Conservation (phyloP, 2,888 invertebrate genomes). For the Cataglyphis altisquamis region DNA sequence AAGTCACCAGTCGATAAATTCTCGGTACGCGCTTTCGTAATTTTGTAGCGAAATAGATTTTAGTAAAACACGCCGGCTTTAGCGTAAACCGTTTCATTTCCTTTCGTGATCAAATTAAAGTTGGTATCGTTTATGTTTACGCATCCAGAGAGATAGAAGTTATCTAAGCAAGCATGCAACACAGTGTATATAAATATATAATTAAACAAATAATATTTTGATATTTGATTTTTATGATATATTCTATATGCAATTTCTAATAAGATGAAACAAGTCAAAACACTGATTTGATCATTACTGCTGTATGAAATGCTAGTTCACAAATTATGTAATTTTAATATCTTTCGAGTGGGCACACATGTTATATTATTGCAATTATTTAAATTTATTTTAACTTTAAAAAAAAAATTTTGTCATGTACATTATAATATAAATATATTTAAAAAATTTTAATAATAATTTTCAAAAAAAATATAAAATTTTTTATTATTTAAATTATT, state of each 20-base stretch:
- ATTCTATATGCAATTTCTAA: background rate
- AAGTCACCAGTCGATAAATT: slow-evolving; percentile 56
- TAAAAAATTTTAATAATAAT: no score
- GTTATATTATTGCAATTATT: background rate
- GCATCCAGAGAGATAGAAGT: background rate
- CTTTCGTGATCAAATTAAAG: background rate
- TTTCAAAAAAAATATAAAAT: background rate
- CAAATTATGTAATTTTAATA: background rate
- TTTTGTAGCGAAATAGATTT: slow-evolving; percentile 9
- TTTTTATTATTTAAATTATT: background rate
- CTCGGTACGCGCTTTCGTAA: slow-evolving; percentile 37
- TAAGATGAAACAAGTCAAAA: background rate
- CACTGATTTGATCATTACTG: background rate
- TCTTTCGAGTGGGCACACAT: background rate
- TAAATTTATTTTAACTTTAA: background rate
- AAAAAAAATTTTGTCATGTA: background rate
- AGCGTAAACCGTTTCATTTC: slow-evolving; percentile 4
- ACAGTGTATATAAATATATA: background rate
- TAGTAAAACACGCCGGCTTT: background rate
- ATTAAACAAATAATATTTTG: background rate
- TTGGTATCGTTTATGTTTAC: background rate
- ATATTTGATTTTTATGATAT: background rate
- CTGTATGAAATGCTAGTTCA: background rate
- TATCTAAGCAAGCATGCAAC: background rate
- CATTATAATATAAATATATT: background rate